These are phyloP conservation scores for Ceuthmochares aereus DNA, from an alignment of 2,113 vertebrate genomes.

Conservation along the genomic window DNA sequence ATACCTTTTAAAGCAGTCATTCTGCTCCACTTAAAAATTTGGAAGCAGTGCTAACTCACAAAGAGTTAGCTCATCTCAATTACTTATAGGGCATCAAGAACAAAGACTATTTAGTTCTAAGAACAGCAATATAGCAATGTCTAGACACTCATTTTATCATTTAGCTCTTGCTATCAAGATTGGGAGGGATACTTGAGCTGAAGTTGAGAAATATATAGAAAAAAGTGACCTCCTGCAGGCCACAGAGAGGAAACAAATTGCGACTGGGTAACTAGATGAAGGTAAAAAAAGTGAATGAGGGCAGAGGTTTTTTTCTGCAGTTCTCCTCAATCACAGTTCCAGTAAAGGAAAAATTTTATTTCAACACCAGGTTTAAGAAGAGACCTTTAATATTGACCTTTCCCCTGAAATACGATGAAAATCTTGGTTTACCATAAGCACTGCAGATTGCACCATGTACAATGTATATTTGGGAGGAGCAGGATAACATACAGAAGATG, in stretches of 20 bases:
- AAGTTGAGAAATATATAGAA: not conserved
- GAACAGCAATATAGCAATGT: conserved; percentile 33
- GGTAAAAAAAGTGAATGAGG: not conserved
- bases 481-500: not conserved
- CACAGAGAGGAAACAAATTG: not conserved
- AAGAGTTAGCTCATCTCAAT: conserved; percentile 10
- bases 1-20: conserved; percentile 10
- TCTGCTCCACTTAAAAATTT: conserved; percentile 31
- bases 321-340: not conserved
- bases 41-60: conserved; percentile 45
- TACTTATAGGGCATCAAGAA: conserved; percentile 31
- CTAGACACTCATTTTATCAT: conserved; percentile 41
- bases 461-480: not conserved
- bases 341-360: not conserved
- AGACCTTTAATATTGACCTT: not conserved
- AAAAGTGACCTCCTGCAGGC: not conserved
- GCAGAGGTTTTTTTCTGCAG: not conserved
- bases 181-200: not conserved
- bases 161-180: conserved; percentile 14
- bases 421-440: not conserved
- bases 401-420: not conserved
- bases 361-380: not conserved
- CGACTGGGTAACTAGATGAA: not conserved
- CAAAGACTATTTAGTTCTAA: conserved; percentile 22
- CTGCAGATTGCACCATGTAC: not conserved